A percentile compares a stretch with the other conserved stretches of the same genome.
Conservation (phyloP, 2,888 invertebrate species). For the Lepeophtheirus nordmannii region DNA sequence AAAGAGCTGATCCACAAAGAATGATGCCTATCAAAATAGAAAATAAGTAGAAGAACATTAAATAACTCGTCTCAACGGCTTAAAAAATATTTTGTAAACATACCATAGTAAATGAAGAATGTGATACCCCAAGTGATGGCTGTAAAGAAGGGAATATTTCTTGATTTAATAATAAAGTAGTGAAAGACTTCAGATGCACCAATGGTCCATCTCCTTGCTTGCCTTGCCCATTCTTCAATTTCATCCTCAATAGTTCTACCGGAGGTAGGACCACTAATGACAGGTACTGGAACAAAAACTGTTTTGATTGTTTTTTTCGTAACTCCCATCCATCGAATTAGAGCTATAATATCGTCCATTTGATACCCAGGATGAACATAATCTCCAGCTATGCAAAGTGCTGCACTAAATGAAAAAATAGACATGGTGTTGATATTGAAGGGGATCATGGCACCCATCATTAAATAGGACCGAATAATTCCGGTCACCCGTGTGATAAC, state of each 20-base stretch:
- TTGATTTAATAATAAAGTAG: slow-evolving; percentile 15
- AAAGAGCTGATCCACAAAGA: slow-evolving; percentile 7
- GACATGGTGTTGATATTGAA: slow-evolving; percentile 21
- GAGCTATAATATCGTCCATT: slow-evolving; percentile 21
- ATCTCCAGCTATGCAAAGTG: slow-evolving; percentile 17
- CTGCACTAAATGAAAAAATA: slow-evolving; percentile 14
- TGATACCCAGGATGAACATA: slow-evolving; percentile 17
- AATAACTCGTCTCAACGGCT: no score
- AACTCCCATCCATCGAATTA: slow-evolving; percentile 19
- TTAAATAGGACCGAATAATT: slow-evolving; percentile 2
- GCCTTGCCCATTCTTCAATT: slow-evolving; percentile 20
- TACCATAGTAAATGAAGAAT: slow-evolving; percentile 20
- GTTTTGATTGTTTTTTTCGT: not conserved
- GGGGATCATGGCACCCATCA: slow-evolving; percentile 20
- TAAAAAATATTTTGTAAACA: not conserved
- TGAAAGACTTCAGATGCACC: slow-evolving; percentile 19
- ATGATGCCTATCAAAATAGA: slow-evolving; percentile 14
- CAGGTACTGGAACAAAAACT: slow-evolving; percentile 4
- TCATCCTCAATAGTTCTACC: slow-evolving; percentile 15
- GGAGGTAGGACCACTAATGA: slow-evolving; percentile 10
- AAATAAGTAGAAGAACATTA: not conserved
- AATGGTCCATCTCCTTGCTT: slow-evolving; percentile 19
- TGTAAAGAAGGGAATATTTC: slow-evolving; percentile 9
- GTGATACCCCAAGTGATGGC: slow-evolving; percentile 15
- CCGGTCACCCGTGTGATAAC: slow-evolving; percentile 15